A percentile compares a stretch with the other conserved stretches of the same genome.
phyloP scores from a whole-genome alignment of 2,113 vertebrate genomes.

The Gorsachius goisagi region DNA sequence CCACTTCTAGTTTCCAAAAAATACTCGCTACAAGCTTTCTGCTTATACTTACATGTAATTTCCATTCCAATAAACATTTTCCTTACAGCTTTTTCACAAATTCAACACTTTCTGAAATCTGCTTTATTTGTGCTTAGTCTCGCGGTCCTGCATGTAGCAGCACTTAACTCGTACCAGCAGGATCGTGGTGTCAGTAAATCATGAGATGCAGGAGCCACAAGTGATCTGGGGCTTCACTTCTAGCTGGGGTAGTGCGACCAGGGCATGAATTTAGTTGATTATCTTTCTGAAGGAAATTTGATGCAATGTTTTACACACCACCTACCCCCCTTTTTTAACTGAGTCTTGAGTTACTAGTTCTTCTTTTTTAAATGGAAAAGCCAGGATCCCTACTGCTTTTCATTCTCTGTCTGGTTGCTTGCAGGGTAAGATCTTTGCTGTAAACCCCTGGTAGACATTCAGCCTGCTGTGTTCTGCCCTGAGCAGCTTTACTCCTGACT shows the following conservation, averaged over 20 bases:
- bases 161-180: not conserved
- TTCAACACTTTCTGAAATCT: not conserved
- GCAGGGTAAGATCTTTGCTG: not conserved
- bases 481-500: not conserved
- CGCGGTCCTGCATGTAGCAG: fast-evolving
- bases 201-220: not conserved
- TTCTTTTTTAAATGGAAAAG: not conserved
- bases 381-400: not conserved
- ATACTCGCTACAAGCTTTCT: not conserved
- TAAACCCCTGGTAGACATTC: not conserved
- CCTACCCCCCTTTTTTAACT: not conserved
- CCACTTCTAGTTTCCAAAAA: slow-evolving; percentile 34
- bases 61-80: slow-evolving; percentile 43
- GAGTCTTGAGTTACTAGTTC: not conserved
- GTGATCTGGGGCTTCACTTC: not conserved
- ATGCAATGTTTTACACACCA: not conserved
- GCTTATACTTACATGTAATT: slow-evolving; percentile 12
- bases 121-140: not conserved
- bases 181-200: not conserved
- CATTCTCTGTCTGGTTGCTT: not conserved
- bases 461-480: slow-evolving; percentile 8
- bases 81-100: not conserved
- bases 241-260: not conserved
- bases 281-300: not conserved
- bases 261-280: not conserved